phyloP scores from a whole-genome alignment of 2,888 invertebrate genomes.

The Cactoblastis cactorum region DNA sequence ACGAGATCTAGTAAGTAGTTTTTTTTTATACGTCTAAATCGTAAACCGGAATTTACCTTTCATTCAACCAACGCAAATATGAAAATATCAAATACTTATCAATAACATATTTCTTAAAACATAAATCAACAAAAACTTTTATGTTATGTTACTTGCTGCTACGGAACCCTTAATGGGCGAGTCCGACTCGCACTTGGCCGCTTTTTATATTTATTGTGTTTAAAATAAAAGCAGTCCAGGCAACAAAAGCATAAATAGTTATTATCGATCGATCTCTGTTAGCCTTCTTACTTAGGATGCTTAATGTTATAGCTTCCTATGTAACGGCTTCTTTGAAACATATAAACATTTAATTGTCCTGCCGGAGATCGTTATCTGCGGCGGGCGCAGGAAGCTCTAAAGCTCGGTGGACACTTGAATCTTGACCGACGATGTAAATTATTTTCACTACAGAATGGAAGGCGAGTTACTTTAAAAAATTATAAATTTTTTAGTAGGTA shows the following conservation, averaged over 20 bases:
- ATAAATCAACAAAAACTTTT: no score
- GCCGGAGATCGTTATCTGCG: constrained; percentile 1
- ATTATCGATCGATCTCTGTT: neutral
- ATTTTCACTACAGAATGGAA: neutral
- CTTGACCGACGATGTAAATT: neutral
- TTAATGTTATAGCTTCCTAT: constrained; percentile 1
- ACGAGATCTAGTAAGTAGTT: no score
- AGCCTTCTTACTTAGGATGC: constrained; percentile 1
- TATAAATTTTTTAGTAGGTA: neutral
- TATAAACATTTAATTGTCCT: constrained; percentile 3
- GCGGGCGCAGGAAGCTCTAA: constrained; percentile 7
- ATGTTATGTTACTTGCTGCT: no score
- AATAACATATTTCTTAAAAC: no score
- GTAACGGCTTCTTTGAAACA: constrained; percentile 8
- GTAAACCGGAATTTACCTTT: no score
- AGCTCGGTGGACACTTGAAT: neutral
- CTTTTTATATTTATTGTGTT: no score
- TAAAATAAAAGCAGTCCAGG: no score
- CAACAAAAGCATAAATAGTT: neutral
- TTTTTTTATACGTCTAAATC: no score
- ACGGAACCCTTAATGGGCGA: no score
- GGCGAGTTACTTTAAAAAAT: neutral
- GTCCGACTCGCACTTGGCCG: no score
- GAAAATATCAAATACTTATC: no score
- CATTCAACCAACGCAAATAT: no score